Conservation (phyloP, 2,888 invertebrate species). For the Lasioglossum pauxillum region DNA sequence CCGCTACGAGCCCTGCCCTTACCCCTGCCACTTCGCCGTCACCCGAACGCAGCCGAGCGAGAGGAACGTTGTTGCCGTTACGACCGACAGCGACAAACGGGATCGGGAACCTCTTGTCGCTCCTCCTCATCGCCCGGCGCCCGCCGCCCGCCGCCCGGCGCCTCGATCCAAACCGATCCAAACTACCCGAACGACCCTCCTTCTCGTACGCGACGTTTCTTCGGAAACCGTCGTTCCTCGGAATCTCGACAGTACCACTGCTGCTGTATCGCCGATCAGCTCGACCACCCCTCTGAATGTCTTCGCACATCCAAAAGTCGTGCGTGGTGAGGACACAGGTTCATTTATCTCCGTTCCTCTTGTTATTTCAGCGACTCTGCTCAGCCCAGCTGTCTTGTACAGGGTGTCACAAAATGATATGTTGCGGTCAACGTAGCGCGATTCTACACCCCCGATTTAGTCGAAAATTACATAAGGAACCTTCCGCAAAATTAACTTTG, state of each 20-base stretch:
- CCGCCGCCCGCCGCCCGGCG: neutral
- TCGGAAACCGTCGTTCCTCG: slow-evolving; percentile 54
- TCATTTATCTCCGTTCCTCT: slow-evolving; percentile 12
- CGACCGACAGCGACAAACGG: neutral
- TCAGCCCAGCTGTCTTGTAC: neutral
- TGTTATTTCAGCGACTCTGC: neutral
- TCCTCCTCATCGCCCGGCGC: neutral
- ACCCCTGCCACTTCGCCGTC: slow-evolving; percentile 57
- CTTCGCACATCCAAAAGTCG: slow-evolving; percentile 83
- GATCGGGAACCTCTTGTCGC: neutral
- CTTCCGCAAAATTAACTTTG: too few species aligned
- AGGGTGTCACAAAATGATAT: neutral
- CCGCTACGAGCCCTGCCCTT: slow-evolving; percentile 77
- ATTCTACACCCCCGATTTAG: too few species aligned
- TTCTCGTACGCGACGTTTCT: neutral
- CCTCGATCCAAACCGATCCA: slow-evolving; percentile 1
- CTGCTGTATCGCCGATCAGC: slow-evolving; percentile 71
- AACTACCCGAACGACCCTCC: slow-evolving; percentile 15
- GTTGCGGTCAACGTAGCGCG: too few species aligned
- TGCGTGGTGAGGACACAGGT: slow-evolving; percentile 79
- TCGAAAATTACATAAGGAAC: too few species aligned
- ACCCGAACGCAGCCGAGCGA: slow-evolving; percentile 38
- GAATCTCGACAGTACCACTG: slow-evolving; percentile 69
- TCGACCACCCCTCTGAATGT: slow-evolving; percentile 82
- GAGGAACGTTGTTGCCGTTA: slow-evolving; percentile 3